Base-by-base conservation (phyloP, 2,888 invertebrate species). In the Bruchidius siliquastri region DNA sequence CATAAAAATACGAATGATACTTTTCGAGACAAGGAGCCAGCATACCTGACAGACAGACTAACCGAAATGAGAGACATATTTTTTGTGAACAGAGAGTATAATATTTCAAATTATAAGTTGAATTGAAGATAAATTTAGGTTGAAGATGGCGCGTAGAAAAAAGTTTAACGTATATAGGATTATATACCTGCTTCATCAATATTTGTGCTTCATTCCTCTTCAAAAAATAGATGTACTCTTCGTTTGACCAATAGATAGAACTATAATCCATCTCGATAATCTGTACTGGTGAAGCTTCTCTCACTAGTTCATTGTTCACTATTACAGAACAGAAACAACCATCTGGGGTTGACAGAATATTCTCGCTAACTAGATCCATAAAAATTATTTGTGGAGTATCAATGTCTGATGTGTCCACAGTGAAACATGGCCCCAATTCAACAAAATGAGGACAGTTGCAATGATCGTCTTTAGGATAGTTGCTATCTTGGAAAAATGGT, bases 161-260 rank as follows among this genome's bases (percentile, higher is more conserved):
- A 67, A 4, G 10, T 6, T 4, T 67, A 2, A 67, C 4, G 21
- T 67, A 20, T 4, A 49, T 49, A 49, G 13, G 10, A 13, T 13
- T 13, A 49, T 13, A 13, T 69, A 81, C 76, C 21, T 83, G 85
- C 81, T 87, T 88, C 20, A 83, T 84, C 72, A 85, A 85, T 13
- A 87, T 70, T 67, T 76, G 75, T 2, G 74, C 85, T 72, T 88
- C 74, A 21, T 76, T 76, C 69, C 91, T 91, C 72, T 88, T 89
- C 0, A 90, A 87, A 75, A 90, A 91, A 83, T 92, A 92, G 71
- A 94, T 88, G 68, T 88, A 86, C 68, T 90, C 90, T 68, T 90
- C 88, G 83, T 91, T 92, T 69, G 91, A 92, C 94, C 94, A 94
- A 83, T 94, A 94, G 22, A 94, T 86, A 72, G 91, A 89, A 80